These are phyloP conservation scores for Drosophila insularis DNA, from an alignment of 1,140 invertebrate genomes.

Conservation along the genomic window DNA sequence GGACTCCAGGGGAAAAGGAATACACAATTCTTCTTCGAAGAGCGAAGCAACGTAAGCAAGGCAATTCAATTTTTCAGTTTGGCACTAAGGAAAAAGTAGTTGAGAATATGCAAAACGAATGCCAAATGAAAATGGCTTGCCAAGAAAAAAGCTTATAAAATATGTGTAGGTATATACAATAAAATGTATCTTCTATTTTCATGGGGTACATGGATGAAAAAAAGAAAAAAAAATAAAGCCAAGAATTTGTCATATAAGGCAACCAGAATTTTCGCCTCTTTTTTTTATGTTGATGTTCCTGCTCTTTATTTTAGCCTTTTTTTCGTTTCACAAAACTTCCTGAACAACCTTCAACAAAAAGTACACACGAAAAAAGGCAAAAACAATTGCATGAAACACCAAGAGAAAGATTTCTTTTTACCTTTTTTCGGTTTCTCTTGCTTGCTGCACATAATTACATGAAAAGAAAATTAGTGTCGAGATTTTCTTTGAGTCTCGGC, in stretches of 20 bases:
- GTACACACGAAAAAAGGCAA: slow-evolving; percentile 20
- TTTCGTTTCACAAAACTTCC: slow-evolving; percentile 29
- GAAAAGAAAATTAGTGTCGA: slow-evolving; percentile 76
- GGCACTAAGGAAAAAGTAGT: neutral
- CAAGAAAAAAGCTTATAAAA: neutral
- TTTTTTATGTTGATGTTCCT: neutral
- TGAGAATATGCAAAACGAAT: slow-evolving; percentile 38
- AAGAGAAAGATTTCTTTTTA: slow-evolving; percentile 22
- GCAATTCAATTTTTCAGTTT: slow-evolving; percentile 46
- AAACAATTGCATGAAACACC: slow-evolving; percentile 43
- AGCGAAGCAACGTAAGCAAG: slow-evolving; percentile 25
- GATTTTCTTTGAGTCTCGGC: slow-evolving; percentile 66
- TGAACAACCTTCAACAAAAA: slow-evolving; percentile 14
- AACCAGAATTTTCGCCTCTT: neutral
- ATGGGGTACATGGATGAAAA: neutral
- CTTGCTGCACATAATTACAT: slow-evolving; percentile 73
- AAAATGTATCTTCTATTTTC: neutral
- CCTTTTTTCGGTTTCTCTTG: slow-evolving; percentile 24
- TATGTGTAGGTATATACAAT: neutral
- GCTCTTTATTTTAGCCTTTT: slow-evolving; percentile 6
- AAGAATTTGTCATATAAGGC: neutral
- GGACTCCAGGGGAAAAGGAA: slow-evolving; percentile 17
- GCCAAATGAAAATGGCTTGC: slow-evolving; percentile 32
- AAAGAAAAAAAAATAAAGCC: neutral
- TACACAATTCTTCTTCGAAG: neutral